phyloP scores from a whole-genome alignment of 2,797 vertebrate genomes.

The Agapornis canus region DNA sequence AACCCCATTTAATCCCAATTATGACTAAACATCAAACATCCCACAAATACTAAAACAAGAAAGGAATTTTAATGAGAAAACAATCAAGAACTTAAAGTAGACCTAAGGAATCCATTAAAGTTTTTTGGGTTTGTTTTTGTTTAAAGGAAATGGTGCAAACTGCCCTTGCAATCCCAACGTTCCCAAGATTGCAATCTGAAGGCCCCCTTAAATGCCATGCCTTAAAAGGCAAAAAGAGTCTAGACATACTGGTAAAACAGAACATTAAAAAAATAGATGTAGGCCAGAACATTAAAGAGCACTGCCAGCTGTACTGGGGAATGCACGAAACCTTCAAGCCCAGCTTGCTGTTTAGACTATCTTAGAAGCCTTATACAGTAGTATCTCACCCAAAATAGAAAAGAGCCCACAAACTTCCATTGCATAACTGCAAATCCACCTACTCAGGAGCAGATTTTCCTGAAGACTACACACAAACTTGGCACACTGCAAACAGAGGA shows the following conservation, averaged over 20 bases:
- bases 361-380: not conserved
- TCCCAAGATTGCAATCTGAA: slow-evolving; percentile 48
- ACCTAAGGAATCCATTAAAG: not conserved
- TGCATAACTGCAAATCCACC: not conserved
- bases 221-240: slow-evolving; percentile 70
- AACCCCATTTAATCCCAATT: not conserved
- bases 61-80: slow-evolving; percentile 59
- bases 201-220: slow-evolving; percentile 56
- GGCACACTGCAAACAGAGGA: not conserved
- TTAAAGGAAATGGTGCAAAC: slow-evolving; percentile 55
- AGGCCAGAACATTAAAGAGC: not conserved
- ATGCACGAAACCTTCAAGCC: not conserved
- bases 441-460: not conserved
- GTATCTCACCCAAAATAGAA: not conserved
- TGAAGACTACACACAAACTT: not conserved
- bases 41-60: slow-evolving; percentile 24
- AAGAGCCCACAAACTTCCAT: not conserved
- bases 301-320: not conserved
- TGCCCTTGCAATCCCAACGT: slow-evolving; percentile 29
- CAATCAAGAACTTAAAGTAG: not conserved
- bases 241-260: slow-evolving; percentile 30
- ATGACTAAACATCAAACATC: slow-evolving; percentile 27
- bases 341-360: not conserved
- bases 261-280: not conserved
- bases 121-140: not conserved